Conservation (phyloP, 37 sponge, comb jelly and placozoan species). For the Lycopodina hypogea region DNA sequence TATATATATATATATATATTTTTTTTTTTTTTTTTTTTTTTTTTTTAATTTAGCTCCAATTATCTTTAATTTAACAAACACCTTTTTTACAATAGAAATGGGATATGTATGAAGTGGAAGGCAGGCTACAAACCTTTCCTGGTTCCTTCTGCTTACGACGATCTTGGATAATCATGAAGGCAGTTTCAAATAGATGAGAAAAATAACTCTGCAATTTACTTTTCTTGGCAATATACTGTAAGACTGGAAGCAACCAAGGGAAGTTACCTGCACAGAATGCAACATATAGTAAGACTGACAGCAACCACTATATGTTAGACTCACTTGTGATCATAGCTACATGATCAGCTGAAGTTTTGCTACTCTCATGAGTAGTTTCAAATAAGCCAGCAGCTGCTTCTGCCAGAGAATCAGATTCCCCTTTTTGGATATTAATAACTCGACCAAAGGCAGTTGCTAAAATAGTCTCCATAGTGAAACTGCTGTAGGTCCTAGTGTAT, state of each 20-base stretch:
- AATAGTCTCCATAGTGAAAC: conserved; percentile 69
- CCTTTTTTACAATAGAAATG: too few species aligned
- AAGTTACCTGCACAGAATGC: conserved; percentile 19
- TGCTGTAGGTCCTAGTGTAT: conserved; percentile 25
- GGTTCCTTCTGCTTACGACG: background rate
- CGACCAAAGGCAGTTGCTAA: conserved; percentile 68
- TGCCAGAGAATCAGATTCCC: conserved; percentile 54
- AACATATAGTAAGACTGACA: too few species aligned
- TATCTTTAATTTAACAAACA: too few species aligned
- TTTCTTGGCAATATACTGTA: background rate
- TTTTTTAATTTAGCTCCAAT: too few species aligned
- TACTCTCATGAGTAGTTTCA: background rate
- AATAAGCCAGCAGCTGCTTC: conserved; percentile 26
- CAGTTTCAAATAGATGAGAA: background rate
- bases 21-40: too few species aligned
- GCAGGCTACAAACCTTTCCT: background rate
- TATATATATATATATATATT: too few species aligned
- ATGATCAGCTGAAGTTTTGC: background rate
- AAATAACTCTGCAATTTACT: background rate
- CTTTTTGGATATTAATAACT: conserved; percentile 24
- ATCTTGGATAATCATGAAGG: background rate
- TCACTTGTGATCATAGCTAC: background rate
- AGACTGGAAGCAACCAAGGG: conserved; percentile 16
- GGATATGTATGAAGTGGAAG: too few species aligned
- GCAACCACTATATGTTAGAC: background rate